Evolutionary conservation across 1,140 invertebrate species (phyloP), one percentile per base, ranked within the genome.

Genomic region (Temnothorax curvispinosus): DNA sequence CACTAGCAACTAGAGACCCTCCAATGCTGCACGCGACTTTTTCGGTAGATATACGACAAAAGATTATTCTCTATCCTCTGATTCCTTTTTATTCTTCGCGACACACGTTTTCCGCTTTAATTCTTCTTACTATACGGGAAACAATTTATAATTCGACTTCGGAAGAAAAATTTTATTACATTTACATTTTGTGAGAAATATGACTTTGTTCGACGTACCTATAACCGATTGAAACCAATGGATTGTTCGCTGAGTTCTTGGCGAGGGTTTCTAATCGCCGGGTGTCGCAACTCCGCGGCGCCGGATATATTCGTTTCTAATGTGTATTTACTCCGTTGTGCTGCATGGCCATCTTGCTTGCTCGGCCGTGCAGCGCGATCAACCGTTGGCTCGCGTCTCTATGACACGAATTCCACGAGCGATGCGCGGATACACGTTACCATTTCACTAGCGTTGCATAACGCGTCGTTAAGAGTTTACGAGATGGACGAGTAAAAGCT

Each of bases 391-490:
- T 88, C 87, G 71, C 62, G 15, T 58, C 74, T 89, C 87, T 78
- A 85, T 85, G 88, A 89, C 88, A 89, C 74, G 80, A 89, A 89
- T 89, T 85, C 88, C 80, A 65, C 69, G 80, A 62, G 27, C 11
- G 65, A 75, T 62, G 41, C 50, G 15, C 80, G 65, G 62, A 56
- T 81, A 58, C 75, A 44, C 69, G 86, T 75, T 87, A 89, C 74
- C 65, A 52, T 88, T 89, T 89, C 58, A 54, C 80, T 47, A 11
- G 44, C 54, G 77, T 87, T 89, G 67, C 88, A 84, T 78, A 89
- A 89, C 32, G 27, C n/a, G 7, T 32, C 60, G 32, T 18, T 56
- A 44, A 8, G 35, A 38, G 41, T 41, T 72, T 58, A 35, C 13
- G 15, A 81, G 38, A 81, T 44, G 77, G 41, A 27, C 35, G 35